These are phyloP conservation scores for Metellina segmentata DNA, from an alignment of 2,888 invertebrate genomes.

Conservation along the genomic window DNA sequence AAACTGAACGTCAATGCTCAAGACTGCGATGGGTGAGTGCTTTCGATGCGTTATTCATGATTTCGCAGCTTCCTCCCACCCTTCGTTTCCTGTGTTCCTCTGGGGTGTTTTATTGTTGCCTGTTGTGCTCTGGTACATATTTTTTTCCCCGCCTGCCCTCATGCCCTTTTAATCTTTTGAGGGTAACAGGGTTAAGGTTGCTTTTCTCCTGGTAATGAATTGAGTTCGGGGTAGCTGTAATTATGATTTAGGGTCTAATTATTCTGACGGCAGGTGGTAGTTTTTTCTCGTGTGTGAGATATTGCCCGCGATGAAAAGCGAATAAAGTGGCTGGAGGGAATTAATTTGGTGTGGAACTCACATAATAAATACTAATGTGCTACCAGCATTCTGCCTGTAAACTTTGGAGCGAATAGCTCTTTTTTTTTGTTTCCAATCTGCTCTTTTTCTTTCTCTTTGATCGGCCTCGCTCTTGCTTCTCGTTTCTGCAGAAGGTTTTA, in stretches of 20 bases:
- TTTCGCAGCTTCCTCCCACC: slow-evolving; percentile 8
- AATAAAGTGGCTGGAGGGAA: slow-evolving; percentile 1
- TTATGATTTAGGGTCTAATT: slow-evolving; percentile 12
- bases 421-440: not conserved
- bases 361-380: not conserved
- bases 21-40: slow-evolving; percentile 74
- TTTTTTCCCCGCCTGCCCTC: not conserved
- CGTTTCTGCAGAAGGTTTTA: not conserved
- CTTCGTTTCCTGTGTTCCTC: not conserved
- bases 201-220: slow-evolving; percentile 15
- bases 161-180: slow-evolving; percentile 9
- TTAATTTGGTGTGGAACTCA: not conserved
- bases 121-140: not conserved
- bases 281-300: too few species aligned
- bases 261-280: not conserved
- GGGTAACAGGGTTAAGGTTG: slow-evolving; percentile 26
- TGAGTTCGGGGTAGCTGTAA: not conserved
- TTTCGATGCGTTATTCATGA: slow-evolving; percentile 66
- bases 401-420: not conserved
- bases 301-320: not conserved
- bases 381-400: not conserved
- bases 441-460: not conserved
- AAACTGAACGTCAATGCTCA: slow-evolving; percentile 72
- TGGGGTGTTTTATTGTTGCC: not conserved
- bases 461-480: not conserved